Evolutionary conservation across 2,113 vertebrate genomes (phyloP).

Genomic region (Myrmophylax atrothorax): DNA sequence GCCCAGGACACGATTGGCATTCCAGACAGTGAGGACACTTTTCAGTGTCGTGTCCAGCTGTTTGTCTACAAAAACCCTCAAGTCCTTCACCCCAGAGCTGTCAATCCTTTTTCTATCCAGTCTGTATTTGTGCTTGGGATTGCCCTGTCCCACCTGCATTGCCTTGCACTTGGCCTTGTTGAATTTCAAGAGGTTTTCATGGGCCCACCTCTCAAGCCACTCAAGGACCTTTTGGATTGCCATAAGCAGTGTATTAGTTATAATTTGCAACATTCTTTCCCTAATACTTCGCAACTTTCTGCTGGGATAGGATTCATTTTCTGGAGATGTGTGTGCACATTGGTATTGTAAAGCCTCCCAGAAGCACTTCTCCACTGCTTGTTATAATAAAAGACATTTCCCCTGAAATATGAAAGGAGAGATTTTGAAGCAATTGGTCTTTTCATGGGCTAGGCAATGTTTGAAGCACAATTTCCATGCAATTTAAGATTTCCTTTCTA

Average conservation of each 20-base stretch:
- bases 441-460: not conserved
- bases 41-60: not conserved
- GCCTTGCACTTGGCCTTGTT: not conserved
- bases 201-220: not conserved
- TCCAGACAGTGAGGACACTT: not conserved
- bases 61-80: not conserved
- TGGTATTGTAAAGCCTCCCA: not conserved
- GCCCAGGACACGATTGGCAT: not conserved
- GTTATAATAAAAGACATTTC: conserved; percentile 21
- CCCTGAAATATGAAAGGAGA: not conserved
- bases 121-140: not conserved
- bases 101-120: not conserved
- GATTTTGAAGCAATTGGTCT: not conserved
- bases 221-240: not conserved
- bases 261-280: not conserved
- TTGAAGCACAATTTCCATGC: conserved; percentile 27
- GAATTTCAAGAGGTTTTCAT: not conserved
- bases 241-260: not conserved
- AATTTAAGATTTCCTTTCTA: conserved; percentile 46
- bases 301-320: not conserved
- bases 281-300: conserved; percentile 16
- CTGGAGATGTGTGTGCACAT: not conserved
- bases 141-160: not conserved
- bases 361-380: not conserved
- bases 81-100: not conserved